A percentile compares a stretch with the other conserved stretches of the same genome.
Evolutionary conservation across 2,888 invertebrate genomes (phyloP).

Genomic region (Tridacna crocea): DNA sequence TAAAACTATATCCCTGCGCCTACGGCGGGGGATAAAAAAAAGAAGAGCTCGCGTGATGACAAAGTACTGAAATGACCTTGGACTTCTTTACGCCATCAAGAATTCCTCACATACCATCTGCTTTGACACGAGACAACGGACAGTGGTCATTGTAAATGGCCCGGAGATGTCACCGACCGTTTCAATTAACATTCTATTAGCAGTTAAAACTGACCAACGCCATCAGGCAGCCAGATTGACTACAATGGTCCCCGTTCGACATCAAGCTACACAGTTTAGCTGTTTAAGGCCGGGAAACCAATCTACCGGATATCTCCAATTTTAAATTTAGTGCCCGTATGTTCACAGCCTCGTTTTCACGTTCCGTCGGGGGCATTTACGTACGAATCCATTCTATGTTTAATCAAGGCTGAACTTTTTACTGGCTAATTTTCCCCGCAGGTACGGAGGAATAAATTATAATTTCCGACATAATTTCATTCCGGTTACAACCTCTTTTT

Average conservation of each 20-base stretch:
- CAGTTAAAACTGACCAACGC: neutral
- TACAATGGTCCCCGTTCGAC: neutral
- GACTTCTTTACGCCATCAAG: neutral
- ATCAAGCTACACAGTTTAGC: no score
- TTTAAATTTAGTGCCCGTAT: neutral
- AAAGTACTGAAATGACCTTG: no score
- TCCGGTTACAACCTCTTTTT: neutral
- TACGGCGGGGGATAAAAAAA: no score
- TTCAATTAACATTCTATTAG: neutral
- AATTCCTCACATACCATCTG: neutral
- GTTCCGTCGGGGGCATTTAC: neutral
- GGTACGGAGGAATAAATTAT: conserved; percentile 2
- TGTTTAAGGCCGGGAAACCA: no score
- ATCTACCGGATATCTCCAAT: no score
- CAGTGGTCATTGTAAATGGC: neutral
- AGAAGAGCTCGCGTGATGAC: no score
- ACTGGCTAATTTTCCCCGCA: conserved; percentile 2
- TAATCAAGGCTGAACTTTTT: neutral
- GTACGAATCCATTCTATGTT: conserved; percentile 9
- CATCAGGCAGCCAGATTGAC: neutral
- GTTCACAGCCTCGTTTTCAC: conserved; percentile 2
- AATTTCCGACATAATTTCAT: conserved; percentile 2
- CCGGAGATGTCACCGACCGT: neutral
- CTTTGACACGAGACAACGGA: neutral
- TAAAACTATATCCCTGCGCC: no score